Conservation (phyloP, 2,888 invertebrate species). For the Dicyrtomina minuta region DNA sequence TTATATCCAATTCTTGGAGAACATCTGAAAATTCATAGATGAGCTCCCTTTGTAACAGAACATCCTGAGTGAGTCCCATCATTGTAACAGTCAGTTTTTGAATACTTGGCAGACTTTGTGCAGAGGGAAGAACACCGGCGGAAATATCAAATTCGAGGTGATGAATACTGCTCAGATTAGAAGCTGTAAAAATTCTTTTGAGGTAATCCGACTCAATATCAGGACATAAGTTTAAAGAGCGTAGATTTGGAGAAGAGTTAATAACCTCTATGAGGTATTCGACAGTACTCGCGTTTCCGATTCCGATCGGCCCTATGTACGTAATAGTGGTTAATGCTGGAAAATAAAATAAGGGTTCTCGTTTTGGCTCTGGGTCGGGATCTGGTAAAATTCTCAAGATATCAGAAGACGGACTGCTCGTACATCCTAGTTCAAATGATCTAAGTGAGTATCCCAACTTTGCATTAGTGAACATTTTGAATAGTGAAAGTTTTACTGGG, state of each 20-base stretch:
- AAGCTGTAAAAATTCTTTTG: neutral
- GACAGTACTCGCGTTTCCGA: neutral
- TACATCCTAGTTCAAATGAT: neutral
- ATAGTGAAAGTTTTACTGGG: too few species aligned
- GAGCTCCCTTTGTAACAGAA: neutral
- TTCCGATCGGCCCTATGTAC: neutral
- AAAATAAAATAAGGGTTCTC: neutral
- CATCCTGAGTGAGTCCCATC: neutral
- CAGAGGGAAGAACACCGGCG: neutral
- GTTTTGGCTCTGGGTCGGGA: too few species aligned
- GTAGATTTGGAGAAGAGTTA: constrained; percentile 6
- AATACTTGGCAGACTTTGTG: neutral
- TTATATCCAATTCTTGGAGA: neutral
- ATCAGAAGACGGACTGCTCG: neutral
- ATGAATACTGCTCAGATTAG: neutral
- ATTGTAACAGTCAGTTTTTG: neutral
- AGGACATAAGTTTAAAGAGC: neutral
- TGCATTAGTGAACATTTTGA: neutral
- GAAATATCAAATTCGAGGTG: constrained; percentile 14
- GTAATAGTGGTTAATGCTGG: neutral
- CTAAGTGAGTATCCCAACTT: neutral
- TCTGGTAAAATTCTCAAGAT: neutral
- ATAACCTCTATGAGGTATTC: constrained; percentile 3
- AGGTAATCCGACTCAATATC: constrained; percentile 8
- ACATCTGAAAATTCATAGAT: neutral